Percentiles rank a stretch among this genome's conserved stretches.
phyloP scores from a whole-genome alignment of 2,797 vertebrate species.

The Anas capensis region DNA sequence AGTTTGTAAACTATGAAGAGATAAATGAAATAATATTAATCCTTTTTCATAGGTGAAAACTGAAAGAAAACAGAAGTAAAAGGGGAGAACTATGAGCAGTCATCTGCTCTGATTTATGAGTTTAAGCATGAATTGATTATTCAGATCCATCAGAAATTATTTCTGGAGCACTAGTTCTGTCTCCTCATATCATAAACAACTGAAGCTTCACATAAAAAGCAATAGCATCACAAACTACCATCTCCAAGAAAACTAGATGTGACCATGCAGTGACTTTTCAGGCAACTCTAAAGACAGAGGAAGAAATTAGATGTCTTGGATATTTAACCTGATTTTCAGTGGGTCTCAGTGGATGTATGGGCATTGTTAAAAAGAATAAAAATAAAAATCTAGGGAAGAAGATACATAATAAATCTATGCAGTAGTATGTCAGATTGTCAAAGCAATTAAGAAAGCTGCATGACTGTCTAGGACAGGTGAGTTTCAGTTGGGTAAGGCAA shows the following conservation, averaged over 20 bases:
- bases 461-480: background rate
- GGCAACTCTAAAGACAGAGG: background rate
- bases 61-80: background rate
- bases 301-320: background rate
- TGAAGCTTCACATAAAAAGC: background rate
- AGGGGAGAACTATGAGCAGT: background rate
- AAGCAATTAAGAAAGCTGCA: background rate
- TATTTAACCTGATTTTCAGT: background rate
- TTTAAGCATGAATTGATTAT: background rate
- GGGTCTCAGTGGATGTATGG: fast-evolving
- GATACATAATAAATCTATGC: background rate
- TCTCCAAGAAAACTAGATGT: background rate
- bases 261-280: background rate
- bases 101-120: background rate
- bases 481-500: background rate
- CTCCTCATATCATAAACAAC: background rate
- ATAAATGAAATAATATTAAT: background rate
- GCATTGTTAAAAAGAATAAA: background rate
- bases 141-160: background rate
- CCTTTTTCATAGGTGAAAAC: background rate
- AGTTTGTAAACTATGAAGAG: background rate
- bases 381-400: background rate
- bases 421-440: background rate
- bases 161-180: background rate
- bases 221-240: background rate